phyloP scores from a whole-genome alignment of 2,888 invertebrate genomes.

The Leptothorax acervorum region DNA sequence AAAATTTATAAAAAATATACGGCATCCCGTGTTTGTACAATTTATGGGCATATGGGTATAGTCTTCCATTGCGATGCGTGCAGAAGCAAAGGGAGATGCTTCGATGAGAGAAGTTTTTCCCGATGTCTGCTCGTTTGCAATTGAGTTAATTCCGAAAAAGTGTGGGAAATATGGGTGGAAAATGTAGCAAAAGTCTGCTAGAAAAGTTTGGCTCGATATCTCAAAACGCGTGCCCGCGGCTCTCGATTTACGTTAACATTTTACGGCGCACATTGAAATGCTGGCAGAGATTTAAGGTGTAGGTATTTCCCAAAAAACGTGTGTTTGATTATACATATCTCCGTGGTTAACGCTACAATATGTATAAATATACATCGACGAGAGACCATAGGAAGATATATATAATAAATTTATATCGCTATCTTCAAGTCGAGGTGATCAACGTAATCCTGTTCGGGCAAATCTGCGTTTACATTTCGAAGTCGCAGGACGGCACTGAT shows the following conservation, averaged over 20 bases:
- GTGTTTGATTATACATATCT: conserved; percentile 35
- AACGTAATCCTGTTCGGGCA: neutral
- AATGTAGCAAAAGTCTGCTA: conserved; percentile 30
- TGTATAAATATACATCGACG: conserved; percentile 33
- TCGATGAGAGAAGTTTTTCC: neutral
- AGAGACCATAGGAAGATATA: conserved; percentile 31
- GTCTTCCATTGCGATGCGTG: conserved; percentile 13
- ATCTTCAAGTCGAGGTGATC: conserved; percentile 8
- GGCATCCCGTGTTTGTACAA: conserved; percentile 32
- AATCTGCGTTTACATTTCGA: neutral
- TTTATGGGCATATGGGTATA: conserved; percentile 18
- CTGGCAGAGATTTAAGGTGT: conserved; percentile 38
- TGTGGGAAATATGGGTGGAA: neutral
- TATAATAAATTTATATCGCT: conserved; percentile 20
- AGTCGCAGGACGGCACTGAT: neutral
- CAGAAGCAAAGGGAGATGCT: conserved; percentile 34
- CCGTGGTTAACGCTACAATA: conserved; percentile 21
- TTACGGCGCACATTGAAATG: conserved; percentile 31
- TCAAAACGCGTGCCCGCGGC: neutral
- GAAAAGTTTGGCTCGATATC: conserved; percentile 24
- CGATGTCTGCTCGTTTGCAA: conserved; percentile 17
- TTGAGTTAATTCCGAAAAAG: conserved; percentile 3
- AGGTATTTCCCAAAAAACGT: conserved; percentile 14
- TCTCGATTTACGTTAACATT: conserved; percentile 33
- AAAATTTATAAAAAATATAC: conserved; percentile 57